phyloP scores from a whole-genome alignment of 92 coral and sea anemone species.

The Metridium senile region DNA sequence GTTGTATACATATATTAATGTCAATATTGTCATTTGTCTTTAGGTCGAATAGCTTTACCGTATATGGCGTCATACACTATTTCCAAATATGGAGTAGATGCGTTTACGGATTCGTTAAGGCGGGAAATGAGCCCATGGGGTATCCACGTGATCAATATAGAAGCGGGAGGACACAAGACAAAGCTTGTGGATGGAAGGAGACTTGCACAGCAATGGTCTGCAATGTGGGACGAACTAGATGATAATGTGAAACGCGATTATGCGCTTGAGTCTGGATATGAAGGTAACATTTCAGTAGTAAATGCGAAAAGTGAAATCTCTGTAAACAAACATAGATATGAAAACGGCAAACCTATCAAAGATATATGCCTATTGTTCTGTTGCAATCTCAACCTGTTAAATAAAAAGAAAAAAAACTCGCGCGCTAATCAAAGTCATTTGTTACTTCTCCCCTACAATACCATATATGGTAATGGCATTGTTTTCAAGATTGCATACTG shows the following conservation, averaged over 20 bases:
- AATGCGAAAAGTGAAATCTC: too few relatives aligned
- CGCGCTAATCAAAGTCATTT: too few relatives aligned
- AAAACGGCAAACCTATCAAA: too few relatives aligned
- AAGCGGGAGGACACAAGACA: conserved; percentile 84
- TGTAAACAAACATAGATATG: too few relatives aligned
- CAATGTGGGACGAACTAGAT: conserved; percentile 64
- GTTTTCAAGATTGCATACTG: too few relatives aligned
- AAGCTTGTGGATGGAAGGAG: conserved; percentile 50
- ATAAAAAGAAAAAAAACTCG: too few relatives aligned
- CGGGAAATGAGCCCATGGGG: conserved; percentile 74
- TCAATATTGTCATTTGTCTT: too few relatives aligned
- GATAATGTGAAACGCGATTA: conserved; percentile 64
- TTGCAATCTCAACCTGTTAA: too few relatives aligned
- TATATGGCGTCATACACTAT: conserved; percentile 72
- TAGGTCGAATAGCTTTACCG: conserved; percentile 76
- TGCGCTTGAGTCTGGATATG: conserved; percentile 59
- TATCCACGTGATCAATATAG: conserved; percentile 68
- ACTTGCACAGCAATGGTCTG: conserved; percentile 59
- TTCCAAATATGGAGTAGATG: conserved; percentile 82
- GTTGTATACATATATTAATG: too few relatives aligned
- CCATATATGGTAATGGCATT: too few relatives aligned
- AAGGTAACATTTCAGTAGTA: conserved; percentile 35
- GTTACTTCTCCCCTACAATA: too few relatives aligned
- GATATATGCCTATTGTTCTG: too few relatives aligned
- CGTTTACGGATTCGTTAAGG: conserved; percentile 72